Evolutionary conservation across 2,888 invertebrate species (phyloP).

Genomic region (Choristoneura rosaceana): DNA sequence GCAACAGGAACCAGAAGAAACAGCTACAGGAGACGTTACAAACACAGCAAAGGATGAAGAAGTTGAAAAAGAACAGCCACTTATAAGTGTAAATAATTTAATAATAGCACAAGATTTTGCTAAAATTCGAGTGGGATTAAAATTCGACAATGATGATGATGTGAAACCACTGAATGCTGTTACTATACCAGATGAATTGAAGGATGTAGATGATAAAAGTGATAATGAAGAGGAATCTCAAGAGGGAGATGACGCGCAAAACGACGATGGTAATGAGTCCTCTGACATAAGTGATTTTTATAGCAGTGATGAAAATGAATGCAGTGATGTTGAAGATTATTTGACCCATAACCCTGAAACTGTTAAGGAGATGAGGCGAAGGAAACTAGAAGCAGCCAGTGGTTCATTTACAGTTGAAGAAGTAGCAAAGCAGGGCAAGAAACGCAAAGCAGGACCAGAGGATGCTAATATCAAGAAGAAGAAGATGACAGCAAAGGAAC

Average conservation of each 20-base stretch:
- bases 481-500: conserved; percentile 91
- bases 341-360: conserved; percentile 76
- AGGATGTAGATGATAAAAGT: conserved; percentile 76
- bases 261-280: conserved; percentile 82
- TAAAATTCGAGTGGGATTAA: conserved; percentile 91
- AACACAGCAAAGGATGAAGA: conserved; percentile 53
- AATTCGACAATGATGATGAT: conserved; percentile 88
- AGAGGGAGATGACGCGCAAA: conserved; percentile 56
- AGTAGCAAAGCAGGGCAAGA: conserved; percentile 70
- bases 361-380: conserved; percentile 77
- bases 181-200: conserved; percentile 71
- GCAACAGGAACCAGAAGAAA: conserved; percentile 58
- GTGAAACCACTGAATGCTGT: conserved; percentile 85
- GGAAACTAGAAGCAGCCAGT: conserved; percentile 81
- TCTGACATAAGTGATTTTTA: conserved; percentile 89
- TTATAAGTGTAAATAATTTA: conserved; percentile 73
- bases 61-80: conserved; percentile 60
- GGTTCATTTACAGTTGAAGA: conserved; percentile 84
- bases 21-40: conserved; percentile 59
- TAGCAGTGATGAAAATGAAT: conserved; percentile 87
- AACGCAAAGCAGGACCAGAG: conserved; percentile 57
- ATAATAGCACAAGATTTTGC: conserved; percentile 92
- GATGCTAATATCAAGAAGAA: conserved; percentile 60
- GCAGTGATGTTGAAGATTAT: conserved; percentile 82
- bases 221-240: conserved; percentile 60